phyloP scores from a whole-genome alignment of 1,140 invertebrate species.

The Batillaria attramentaria region DNA sequence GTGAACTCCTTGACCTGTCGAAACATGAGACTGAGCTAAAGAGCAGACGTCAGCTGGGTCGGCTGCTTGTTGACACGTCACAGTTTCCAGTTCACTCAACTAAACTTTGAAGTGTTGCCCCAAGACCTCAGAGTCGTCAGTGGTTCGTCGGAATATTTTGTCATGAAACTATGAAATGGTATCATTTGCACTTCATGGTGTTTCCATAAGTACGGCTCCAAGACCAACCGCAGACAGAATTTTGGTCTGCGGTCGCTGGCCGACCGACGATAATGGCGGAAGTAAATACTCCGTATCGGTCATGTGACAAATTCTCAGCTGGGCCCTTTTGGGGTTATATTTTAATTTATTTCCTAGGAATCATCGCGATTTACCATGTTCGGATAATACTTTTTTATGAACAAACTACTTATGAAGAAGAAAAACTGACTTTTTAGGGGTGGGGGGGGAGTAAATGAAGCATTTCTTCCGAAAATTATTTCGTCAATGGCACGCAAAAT shows the following conservation, averaged over 20 bases:
- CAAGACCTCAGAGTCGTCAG: not conserved
- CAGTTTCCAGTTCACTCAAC: not conserved
- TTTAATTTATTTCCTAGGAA: too few relatives aligned
- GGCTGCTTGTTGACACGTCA: constrained; percentile 23
- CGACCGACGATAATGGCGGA: constrained; percentile 23
- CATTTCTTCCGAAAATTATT: too few relatives aligned
- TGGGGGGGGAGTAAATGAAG: too few relatives aligned
- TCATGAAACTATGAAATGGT: not conserved
- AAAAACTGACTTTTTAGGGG: too few relatives aligned
- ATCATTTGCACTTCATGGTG: not conserved
- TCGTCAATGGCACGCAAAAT: too few relatives aligned
- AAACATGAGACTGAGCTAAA: not conserved
- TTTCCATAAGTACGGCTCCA: not conserved
- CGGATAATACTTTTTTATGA: too few relatives aligned
- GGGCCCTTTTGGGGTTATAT: too few relatives aligned
- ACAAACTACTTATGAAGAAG: too few relatives aligned
- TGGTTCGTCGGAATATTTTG: not conserved
- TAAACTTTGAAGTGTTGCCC: constrained; percentile 1
- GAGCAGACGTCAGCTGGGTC: not conserved
- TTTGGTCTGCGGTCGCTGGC: not conserved
- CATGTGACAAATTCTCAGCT: too few relatives aligned
- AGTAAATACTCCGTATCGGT: constrained; percentile 26
- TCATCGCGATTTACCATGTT: too few relatives aligned
- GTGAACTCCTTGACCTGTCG: not conserved
- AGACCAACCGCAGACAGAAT: not conserved